phyloP scores from a whole-genome alignment of 1,140 invertebrate species.

The Bombus consobrinus region DNA sequence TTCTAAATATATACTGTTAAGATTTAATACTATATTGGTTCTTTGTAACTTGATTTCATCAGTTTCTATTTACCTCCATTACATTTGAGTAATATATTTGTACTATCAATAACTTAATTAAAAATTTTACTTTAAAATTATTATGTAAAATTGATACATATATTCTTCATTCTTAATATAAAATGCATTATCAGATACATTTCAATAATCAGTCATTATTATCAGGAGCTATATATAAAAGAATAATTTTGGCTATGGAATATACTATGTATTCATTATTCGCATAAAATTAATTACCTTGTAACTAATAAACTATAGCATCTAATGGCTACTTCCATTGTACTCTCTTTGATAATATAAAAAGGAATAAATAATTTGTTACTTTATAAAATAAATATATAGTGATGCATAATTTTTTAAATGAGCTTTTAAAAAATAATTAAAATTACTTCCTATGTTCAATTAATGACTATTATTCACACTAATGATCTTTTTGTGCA shows the following conservation, averaged over 20 bases:
- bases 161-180: not conserved
- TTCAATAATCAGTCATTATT: not conserved
- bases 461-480: not conserved
- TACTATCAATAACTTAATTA: constrained; percentile 24
- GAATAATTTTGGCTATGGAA: not conserved
- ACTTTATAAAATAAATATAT: constrained; percentile 21
- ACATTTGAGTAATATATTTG: constrained; percentile 19
- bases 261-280: not conserved
- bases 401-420: not conserved
- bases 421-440: constrained; percentile 2
- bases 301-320: constrained; percentile 4
- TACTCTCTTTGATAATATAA: constrained; percentile 39
- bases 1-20: constrained; percentile 21
- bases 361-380: constrained; percentile 18
- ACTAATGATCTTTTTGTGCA: not conserved
- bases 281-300: not conserved
- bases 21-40: constrained; percentile 12
- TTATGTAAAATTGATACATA: not conserved
- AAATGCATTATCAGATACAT: not conserved
- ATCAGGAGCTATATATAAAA: not conserved
- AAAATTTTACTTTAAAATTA: not conserved
- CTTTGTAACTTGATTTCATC: not conserved
- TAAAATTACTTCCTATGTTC: not conserved
- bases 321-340: not conserved
- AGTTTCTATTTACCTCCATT: not conserved